These are phyloP conservation scores for Litoditis marina DNA, from an alignment of 2,888 invertebrate genomes.

Conservation along the genomic window DNA sequence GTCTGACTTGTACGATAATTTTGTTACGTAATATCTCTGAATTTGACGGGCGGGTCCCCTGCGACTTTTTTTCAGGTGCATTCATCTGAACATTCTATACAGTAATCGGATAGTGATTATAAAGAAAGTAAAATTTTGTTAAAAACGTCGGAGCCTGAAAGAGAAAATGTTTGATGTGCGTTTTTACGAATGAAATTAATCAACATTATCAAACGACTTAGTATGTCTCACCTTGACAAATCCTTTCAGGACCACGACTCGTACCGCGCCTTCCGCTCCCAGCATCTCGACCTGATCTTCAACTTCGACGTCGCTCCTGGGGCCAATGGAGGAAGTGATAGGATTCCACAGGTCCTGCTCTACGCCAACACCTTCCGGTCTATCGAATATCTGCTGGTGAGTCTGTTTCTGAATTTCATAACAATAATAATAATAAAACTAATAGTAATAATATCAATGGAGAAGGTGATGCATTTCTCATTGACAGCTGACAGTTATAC, in stretches of 20 bases:
- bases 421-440: neutral
- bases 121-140: no score
- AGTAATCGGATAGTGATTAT: no score
- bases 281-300: conserved; percentile 77
- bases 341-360: conserved; percentile 53
- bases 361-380: conserved; percentile 61
- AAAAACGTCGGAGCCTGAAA: no score
- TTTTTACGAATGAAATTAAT: neutral
- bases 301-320: conserved; percentile 72
- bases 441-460: conserved; percentile 8
- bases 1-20: neutral
- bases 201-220: neutral
- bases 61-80: no score
- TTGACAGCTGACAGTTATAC: conserved; percentile 2
- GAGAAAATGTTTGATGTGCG: no score
- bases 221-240: neutral
- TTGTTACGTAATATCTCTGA: neutral
- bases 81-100: no score
- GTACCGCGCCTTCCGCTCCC: conserved; percentile 86
- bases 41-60: neutral
- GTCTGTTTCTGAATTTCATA: conserved; percentile 1
- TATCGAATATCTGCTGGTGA: conserved; percentile 71
- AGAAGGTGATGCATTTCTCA: no score
- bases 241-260: conserved; percentile 80
- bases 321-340: conserved; percentile 30